Base-by-base conservation (phyloP, 1,140 invertebrate genomes). In the Aleiodes sp. region DNA sequence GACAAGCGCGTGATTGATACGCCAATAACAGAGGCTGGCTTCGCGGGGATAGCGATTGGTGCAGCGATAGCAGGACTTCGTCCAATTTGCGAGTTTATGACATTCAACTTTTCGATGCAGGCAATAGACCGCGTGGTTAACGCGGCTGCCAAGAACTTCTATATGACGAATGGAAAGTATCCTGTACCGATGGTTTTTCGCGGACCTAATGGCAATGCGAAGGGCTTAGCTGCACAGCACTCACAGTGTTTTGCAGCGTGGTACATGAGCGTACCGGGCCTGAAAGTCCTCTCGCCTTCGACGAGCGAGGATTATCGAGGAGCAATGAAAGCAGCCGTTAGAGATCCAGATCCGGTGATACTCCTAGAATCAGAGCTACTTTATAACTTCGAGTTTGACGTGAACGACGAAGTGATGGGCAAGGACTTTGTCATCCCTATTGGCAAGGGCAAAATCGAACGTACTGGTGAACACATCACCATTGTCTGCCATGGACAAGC, bases 81-180 rank as follows among this genome's bases (percentile, higher is more conserved):
- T 70, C 92, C 92, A 19, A 88, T 94, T 68, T 92, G 92, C 82
- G 92, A 94, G 78, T 93, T 94, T 78, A 94, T 94, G 92, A 94
- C 92, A 10, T 93, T 91, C 75, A 94, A 94, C 80, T 94, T 94
- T 78, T 88, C 92, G 1, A 92, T 94, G 91, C 92, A 94, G 87
- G 90, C 92, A 24, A 93, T 94, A 67, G 92, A 94, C 84, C 91
- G 93, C 66, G 84, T 92, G 1, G 88, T 94, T 35, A 94, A 94
- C 78, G 91, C 90, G 6, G 92, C 92, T 60, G 92, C 91, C 2
- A 94, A 80, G 82, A 91, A 89, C 46, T 88, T 87, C 73, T 93
- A 94, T 78, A 94, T 94, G 92, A 92, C 90, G 19, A 91, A 89
- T 56, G 92, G 92, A 61, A 75, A 76, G 88, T 86, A 90, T 12